phyloP scores from a whole-genome alignment of 2,888 invertebrate species.

The Drosophila anceps region DNA sequence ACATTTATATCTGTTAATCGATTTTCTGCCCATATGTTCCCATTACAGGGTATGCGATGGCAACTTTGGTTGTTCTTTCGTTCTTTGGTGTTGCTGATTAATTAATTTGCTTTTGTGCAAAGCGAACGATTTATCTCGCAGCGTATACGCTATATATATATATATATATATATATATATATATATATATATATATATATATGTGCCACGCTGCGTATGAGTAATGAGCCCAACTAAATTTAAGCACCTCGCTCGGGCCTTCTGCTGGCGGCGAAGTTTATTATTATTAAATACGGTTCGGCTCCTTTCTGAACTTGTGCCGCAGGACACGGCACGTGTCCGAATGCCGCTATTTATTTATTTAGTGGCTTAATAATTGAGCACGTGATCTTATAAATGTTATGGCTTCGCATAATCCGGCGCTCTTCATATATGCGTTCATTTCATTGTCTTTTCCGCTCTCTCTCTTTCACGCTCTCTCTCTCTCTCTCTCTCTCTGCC shows the following conservation, averaged over 20 bases:
- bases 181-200: conserved; percentile 59
- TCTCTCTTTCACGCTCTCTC: background rate
- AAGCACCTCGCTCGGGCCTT: conserved; percentile 7
- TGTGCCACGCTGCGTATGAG: conserved; percentile 68
- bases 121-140: conserved; percentile 60
- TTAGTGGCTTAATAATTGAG: conserved; percentile 81
- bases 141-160: conserved; percentile 56
- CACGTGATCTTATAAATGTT: conserved; percentile 79
- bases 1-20: conserved; percentile 1
- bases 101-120: conserved; percentile 65
- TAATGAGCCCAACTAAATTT: conserved; percentile 63
- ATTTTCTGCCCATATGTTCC: background rate
- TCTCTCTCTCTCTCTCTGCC: background rate
- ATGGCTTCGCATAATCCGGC: conserved; percentile 52
- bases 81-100: conserved; percentile 53
- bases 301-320: background rate
- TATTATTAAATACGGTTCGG: conserved; percentile 17
- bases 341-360: conserved; percentile 72
- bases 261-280: conserved; percentile 41
- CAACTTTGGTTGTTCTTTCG: background rate
- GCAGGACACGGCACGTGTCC: conserved; percentile 64
- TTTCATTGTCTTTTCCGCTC: background rate
- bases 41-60: conserved; percentile 6
- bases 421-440: conserved; percentile 9
- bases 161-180: conserved; percentile 58